These are phyloP conservation scores for Acipenser oxyrinchus DNA, from an alignment of 2,797 vertebrate species.

Conservation along the genomic window DNA sequence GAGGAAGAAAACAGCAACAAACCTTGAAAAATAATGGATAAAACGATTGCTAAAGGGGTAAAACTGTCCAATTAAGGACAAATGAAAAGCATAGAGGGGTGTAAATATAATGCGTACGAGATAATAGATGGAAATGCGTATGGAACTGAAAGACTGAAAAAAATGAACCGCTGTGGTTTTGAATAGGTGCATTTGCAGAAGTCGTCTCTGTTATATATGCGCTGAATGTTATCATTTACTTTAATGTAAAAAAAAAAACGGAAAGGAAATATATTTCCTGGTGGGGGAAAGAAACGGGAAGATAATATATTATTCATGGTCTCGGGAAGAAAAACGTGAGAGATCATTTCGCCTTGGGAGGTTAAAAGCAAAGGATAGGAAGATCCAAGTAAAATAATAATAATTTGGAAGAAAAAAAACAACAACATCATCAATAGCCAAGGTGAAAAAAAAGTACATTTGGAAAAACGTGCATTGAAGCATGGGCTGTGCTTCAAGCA, in stretches of 20 bases:
- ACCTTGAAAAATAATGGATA: conserved; percentile 51
- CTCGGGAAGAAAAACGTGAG: conserved; percentile 47
- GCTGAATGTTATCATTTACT: conserved; percentile 45
- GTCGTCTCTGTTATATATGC: conserved; percentile 33
- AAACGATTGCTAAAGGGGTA: conserved; percentile 45
- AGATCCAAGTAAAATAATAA: conserved; percentile 9
- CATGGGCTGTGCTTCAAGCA: conserved; percentile 98
- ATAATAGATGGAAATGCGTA: conserved; percentile 41
- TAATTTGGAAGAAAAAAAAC: conserved; percentile 33
- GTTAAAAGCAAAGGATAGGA: conserved; percentile 19
- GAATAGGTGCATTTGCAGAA: conserved; percentile 41
- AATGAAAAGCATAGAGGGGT: conserved; percentile 34
- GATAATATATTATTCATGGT: conserved; percentile 54
- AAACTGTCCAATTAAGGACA: conserved; percentile 40
- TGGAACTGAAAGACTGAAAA: conserved; percentile 35
- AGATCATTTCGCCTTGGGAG: conserved; percentile 43
- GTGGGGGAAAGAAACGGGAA: conserved; percentile 35
- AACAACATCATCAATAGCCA: conserved; percentile 15
- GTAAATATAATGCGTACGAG: conserved; percentile 41
- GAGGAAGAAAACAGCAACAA: conserved; percentile 40
- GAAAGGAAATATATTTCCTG: conserved; percentile 65
- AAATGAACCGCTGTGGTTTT: conserved; percentile 31
- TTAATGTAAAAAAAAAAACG: conserved; percentile 48
- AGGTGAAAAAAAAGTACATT: conserved; percentile 38
- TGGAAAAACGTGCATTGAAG: conserved; percentile 66